Evolutionary conservation across 1,140 invertebrate species (phyloP).

Genomic region (Hycleus phaleratus): DNA sequence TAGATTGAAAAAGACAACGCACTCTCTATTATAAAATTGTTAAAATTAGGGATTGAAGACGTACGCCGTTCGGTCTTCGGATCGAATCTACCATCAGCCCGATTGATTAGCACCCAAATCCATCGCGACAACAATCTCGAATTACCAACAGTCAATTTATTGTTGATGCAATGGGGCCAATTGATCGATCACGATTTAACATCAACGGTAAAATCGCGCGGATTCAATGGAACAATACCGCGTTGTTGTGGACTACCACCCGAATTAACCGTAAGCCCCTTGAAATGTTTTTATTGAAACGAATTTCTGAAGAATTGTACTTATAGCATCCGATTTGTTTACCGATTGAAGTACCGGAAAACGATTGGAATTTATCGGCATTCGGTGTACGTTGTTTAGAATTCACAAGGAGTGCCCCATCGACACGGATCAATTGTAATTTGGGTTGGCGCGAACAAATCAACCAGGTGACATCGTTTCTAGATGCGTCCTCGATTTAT

Average conservation of each 20-base stretch:
- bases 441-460: conserved; percentile 67
- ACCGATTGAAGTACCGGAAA: conserved; percentile 63
- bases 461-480: conserved; percentile 77
- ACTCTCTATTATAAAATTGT: background rate
- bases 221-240: conserved; percentile 73
- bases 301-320: too few species aligned
- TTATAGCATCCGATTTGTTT: conserved; percentile 72
- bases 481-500: conserved; percentile 89
- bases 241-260: conserved; percentile 63
- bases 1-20: background rate
- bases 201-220: conserved; percentile 56
- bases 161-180: conserved; percentile 84
- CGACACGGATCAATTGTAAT: conserved; percentile 60
- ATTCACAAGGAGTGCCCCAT: conserved; percentile 63
- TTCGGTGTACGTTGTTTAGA: conserved; percentile 66
- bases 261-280: conserved; percentile 50
- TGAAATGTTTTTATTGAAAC: background rate
- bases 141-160: conserved; percentile 55
- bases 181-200: conserved; percentile 76
- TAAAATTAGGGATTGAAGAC: conserved; percentile 28
- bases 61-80: conserved; percentile 43
- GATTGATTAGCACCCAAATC: conserved; percentile 56
- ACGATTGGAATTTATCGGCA: conserved; percentile 64
- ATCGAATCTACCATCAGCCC: conserved; percentile 52
- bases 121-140: conserved; percentile 57